These are phyloP conservation scores for Myoxocephalus aenaeus DNA, from an alignment of 2,797 vertebrate species.

Conservation along the genomic window DNA sequence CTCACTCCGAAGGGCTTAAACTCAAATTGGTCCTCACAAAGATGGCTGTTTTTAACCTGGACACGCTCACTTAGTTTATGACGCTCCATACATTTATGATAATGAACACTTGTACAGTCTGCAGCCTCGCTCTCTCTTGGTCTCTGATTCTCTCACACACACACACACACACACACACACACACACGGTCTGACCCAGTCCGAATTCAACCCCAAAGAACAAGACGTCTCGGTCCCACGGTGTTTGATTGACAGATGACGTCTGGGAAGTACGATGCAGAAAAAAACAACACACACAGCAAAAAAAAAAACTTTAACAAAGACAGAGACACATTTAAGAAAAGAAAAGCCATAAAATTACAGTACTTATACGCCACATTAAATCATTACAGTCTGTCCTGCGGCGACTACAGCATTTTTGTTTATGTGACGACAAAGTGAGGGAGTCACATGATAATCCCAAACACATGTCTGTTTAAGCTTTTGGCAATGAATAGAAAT, in stretches of 20 bases:
- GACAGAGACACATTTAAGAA: slow-evolving; percentile 41
- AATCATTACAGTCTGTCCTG: slow-evolving; percentile 36
- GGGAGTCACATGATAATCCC: slow-evolving; percentile 50
- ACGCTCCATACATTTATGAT: slow-evolving; percentile 32
- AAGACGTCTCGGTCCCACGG: slow-evolving; percentile 6
- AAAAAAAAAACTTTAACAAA: slow-evolving; percentile 25
- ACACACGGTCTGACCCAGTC: too few relatives aligned
- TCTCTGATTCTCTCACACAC: background rate
- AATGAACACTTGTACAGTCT: slow-evolving; percentile 13
- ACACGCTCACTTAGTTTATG: slow-evolving; percentile 1
- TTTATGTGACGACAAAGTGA: slow-evolving; percentile 33
- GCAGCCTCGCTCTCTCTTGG: background rate
- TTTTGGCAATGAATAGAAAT: slow-evolving; percentile 30
- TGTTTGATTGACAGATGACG: slow-evolving; percentile 40
- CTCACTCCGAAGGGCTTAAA: background rate
- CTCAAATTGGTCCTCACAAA: slow-evolving; percentile 6
- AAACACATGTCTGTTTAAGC: slow-evolving; percentile 55
- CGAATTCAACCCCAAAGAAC: background rate
- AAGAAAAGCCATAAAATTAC: slow-evolving; percentile 41
- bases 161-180: too few relatives aligned
- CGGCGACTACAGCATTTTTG: slow-evolving; percentile 25
- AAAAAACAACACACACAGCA: slow-evolving; percentile 33
- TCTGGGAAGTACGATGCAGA: slow-evolving; percentile 41
- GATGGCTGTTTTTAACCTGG: background rate
- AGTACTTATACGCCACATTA: slow-evolving; percentile 58